Conservation (phyloP, 2,797 vertebrate species). For the Lutjanus argentimaculatus region DNA sequence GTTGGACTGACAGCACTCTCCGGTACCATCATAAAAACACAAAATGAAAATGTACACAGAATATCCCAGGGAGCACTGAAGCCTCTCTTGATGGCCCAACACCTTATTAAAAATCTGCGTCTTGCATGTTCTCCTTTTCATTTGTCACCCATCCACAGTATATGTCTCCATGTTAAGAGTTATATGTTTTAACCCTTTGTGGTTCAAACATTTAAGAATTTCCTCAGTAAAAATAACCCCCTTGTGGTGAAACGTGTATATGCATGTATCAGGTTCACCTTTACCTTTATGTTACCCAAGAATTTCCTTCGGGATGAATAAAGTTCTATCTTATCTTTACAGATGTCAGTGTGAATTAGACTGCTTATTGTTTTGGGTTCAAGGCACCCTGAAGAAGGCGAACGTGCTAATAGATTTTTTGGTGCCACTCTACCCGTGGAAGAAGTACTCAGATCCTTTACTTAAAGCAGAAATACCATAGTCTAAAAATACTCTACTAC, state of each 20-base stretch:
- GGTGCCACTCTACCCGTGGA: no score
- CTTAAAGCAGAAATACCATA: no score
- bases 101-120: background rate
- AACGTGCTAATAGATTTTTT: background rate
- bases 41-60: background rate
- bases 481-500: no score
- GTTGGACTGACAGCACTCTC: background rate
- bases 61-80: no score
- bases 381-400: background rate
- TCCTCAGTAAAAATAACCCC: constrained; percentile 10
- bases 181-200: background rate
- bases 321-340: no score
- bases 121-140: background rate
- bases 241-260: constrained; percentile 6
- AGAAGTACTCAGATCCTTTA: background rate
- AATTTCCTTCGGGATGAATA: no score
- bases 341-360: background rate
- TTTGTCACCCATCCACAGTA: background rate
- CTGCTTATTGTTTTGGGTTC: background rate
- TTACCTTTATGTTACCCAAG: no score
- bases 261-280: background rate
- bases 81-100: no score
- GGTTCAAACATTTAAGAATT: background rate
- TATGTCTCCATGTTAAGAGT: background rate
- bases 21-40: background rate